Base-by-base conservation (phyloP, 2,113 vertebrate genomes). In the Connochaetes taurinus region DNA sequence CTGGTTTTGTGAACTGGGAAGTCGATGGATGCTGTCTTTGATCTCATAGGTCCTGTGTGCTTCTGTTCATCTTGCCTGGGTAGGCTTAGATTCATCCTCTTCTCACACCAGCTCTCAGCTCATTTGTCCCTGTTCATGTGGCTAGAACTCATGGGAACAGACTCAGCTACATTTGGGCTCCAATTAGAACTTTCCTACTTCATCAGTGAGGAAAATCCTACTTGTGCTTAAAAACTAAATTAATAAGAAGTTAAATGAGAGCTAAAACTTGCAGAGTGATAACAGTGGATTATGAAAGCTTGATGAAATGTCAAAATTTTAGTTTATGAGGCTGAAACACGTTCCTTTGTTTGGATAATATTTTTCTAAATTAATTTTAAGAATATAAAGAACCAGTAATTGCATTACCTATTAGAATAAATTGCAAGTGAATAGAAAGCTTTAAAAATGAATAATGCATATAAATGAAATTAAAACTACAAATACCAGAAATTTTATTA, bases 401-500 rank as follows among this genome's bases (percentile, higher is more conserved):
- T 98, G 58, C 4, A 71, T 82, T 96, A 90, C 71, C 52, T 94
- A 94, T 84, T 96, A 87, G 50, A 91, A 95, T 97, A 95, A 91
- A 97, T 96, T 96, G 36, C 1, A 94, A 86, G 71, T 50, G 27
- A 98, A 97, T 78, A 57, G 88, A 86, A 97, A 50, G 12, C 23
- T 90, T 98, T 98, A 58, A 82, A 76, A 97, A 36, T 96, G 87
- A 98, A 95, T 97, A 93, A 90, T 95, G 7, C 93, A 84, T 95
- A 25, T 91, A 81, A 94, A 94, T 52, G 6, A 96, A 97, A 89
- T 98, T 40, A 96, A 90, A 92, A 88, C 92, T 94, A 86, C 31
- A 96, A 97, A 90, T 62, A 57, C 12, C 96, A 21, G 17, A 58
- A 96, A 67, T 1, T 97, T 97, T 94, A 96, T 97, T 92, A 57